Evolutionary conservation across 1,140 invertebrate species (phyloP), one percentile per base, ranked within the genome.

Genomic region (Agrilus planipennis): DNA sequence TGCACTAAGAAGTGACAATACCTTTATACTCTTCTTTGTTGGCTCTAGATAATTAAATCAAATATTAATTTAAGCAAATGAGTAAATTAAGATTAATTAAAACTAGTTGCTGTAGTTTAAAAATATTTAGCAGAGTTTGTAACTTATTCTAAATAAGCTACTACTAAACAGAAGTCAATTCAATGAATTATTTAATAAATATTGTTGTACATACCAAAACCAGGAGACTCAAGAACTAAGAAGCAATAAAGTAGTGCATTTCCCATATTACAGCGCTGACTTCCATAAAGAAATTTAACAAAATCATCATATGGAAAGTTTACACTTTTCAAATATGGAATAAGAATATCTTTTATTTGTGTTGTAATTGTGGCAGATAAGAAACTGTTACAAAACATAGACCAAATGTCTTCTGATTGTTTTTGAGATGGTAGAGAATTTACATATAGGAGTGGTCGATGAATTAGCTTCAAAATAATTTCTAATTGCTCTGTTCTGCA

Each of bases 381-480:
- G 41, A 62, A 62, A 42, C 50, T 43, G 12, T 46, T 47, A 38
- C 52, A 62, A 45, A 69, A 71, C 27, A 64, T 58, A 10, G 52
- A 44, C 14, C 55, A 28, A 9, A 47, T 61, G 54, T 19, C 47
- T 41, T 25, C 48, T 47, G 28, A 53, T 39, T 25, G 41, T 35
- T 21, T 42, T 37, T 31, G 55, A 44, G 5, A 23, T 3, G 34
- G 23, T 15, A 36, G 4, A 4, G 18, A 65, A 30, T 28, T 32
- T 32, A 41, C 64, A 45, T 75, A 64, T 45, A 63, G 59, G 28
- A 92, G 58, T 0, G 89, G 87, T 46, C 78, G 71, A 45, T 79
- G 69, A 29, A 91, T 74, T 42, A 93, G 71, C 43, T 83, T 76
- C 37, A 89, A 66, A 7, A 91, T 63, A 45, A 79, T 81, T 39